Evolutionary conservation across 2,113 vertebrate genomes (phyloP).

Genomic region (Dipodomys stephensi): DNA sequence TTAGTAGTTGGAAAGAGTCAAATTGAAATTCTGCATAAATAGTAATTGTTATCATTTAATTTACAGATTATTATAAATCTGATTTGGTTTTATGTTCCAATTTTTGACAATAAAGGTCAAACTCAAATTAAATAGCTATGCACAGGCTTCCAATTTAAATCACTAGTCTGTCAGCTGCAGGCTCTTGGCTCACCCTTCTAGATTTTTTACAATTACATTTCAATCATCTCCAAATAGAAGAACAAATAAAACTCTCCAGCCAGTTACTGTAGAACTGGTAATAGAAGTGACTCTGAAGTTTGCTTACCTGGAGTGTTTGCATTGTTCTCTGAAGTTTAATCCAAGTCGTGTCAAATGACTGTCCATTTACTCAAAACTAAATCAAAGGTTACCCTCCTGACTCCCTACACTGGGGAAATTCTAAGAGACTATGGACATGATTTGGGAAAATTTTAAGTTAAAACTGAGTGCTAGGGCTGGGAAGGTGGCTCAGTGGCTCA

Average conservation of each 20-base stretch:
- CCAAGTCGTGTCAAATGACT: background rate
- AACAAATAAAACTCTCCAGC: background rate
- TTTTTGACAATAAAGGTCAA: background rate
- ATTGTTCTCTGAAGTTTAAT: background rate
- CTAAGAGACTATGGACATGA: background rate
- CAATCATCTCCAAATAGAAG: background rate
- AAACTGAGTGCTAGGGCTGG: background rate
- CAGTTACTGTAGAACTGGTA: background rate
- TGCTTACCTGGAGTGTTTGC: background rate
- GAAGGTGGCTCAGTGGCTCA: too few relatives aligned
- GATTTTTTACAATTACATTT: background rate
- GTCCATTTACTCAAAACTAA: background rate
- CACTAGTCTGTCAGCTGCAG: background rate
- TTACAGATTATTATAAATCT: background rate
- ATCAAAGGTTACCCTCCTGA: background rate
- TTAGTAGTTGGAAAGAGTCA: constrained; percentile 20
- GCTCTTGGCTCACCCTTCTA: background rate
- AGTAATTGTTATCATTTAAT: background rate
- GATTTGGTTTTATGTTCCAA: constrained; percentile 18
- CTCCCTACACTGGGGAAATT: background rate
- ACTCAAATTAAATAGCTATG: background rate
- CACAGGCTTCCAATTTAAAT: background rate
- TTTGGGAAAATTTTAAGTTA: constrained; percentile 42
- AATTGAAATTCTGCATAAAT: background rate
- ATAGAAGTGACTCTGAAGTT: background rate